phyloP scores from a whole-genome alignment of 1,140 invertebrate species.

The Zaprionus inermis region DNA sequence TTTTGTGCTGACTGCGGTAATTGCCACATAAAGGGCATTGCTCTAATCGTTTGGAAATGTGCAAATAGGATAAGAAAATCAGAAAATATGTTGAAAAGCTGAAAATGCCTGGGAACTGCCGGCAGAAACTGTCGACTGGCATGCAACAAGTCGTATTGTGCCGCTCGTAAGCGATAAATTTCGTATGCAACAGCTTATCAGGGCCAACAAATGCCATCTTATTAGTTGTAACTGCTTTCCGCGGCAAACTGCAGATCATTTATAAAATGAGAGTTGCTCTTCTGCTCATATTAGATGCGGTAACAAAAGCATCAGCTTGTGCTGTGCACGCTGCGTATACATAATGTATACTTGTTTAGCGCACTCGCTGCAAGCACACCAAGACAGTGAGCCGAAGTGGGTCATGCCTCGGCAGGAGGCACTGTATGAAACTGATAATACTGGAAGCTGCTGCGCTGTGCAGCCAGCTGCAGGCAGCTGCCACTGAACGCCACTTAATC shows the following conservation, averaged over 20 bases:
- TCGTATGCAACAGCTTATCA: not conserved
- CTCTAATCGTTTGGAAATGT: not conserved
- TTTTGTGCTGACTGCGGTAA: conserved; percentile 47
- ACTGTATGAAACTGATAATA: conserved; percentile 32
- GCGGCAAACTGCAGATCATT: conserved; percentile 6
- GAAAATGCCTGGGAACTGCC: not conserved
- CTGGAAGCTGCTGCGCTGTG: conserved; percentile 19
- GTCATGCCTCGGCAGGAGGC: not conserved
- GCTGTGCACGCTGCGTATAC: conserved; percentile 39
- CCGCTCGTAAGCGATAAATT: not conserved
- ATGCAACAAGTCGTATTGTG: not conserved
- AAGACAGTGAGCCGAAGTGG: conserved; percentile 1
- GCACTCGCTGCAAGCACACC: not conserved
- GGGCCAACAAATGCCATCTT: not conserved
- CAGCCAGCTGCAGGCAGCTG: conserved; percentile 12
- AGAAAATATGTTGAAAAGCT: not conserved
- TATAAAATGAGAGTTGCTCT: conserved; percentile 6
- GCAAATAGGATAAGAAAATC: not conserved
- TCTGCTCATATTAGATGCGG: conserved; percentile 47
- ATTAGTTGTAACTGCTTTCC: not conserved
- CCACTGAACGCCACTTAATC: conserved; percentile 73
- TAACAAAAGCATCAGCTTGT: conserved; percentile 45
- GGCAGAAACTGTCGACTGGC: not conserved
- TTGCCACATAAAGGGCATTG: conserved; percentile 30
- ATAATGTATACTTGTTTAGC: conserved; percentile 51